Evolutionary conservation across 2,797 vertebrate species (phyloP), one percentile per base, ranked within the genome.

Genomic region (Nothura maculosa): DNA sequence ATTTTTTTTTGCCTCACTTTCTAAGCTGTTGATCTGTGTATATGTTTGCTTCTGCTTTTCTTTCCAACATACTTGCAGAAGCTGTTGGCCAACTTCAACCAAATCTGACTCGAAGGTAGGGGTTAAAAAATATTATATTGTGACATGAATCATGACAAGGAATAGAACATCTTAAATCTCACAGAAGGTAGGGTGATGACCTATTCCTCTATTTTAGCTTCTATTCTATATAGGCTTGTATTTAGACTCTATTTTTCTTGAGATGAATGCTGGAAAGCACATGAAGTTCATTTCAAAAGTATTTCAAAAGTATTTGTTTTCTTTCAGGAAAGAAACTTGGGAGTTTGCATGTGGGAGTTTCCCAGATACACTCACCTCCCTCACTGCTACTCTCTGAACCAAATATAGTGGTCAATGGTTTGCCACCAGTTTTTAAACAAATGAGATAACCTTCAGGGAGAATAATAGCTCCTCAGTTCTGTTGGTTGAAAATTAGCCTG

Each of bases 401-500:
- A 83, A 67, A 77, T 6, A 77, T 66, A 93, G 57, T 2, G 16
- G 62, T 81, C 87, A 84, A 61, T 87, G 50, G 75, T 96, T 96
- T 90, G 70, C 84, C 92, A 93, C 85, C 45, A 92, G 48, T 28
- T 90, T 95, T 96, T 82, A 87, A 95, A 93, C 13, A 91, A 83
- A 87, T 72, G 63, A 66, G 62, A 97, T 32, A 91, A 75, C 68
- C 42, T 90, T 93, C 20, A 2, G 64, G 61, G 34, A 96, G 47
- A 96, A 80, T 84, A 94, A 93, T 62, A 83, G 78, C 40, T 72
- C 85, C 86, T 82, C 67, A 96, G 90, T 91, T 93, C n/a, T 55
- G 69, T 81, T 58, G 89, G 61, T 3, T 96, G 82, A 94, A 96
- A 97, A 96, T 95, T 94, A 78, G 87, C 94, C 64, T 90, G 70